A percentile compares a stretch with the other conserved stretches of the same genome.
phyloP scores from a whole-genome alignment of 2,888 invertebrate species.

The Anoplius nigerrimus region DNA sequence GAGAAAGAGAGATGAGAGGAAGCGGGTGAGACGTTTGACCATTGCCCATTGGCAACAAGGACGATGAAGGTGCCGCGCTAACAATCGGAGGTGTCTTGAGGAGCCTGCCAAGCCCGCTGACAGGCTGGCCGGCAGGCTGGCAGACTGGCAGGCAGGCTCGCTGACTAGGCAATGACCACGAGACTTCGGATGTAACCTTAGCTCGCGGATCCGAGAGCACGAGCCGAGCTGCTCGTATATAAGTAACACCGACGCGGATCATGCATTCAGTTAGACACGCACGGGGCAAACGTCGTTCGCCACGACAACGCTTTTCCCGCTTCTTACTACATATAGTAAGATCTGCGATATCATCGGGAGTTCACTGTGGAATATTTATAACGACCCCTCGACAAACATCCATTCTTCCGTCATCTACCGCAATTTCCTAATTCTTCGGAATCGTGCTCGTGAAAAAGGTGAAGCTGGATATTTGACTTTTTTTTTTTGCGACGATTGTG shows the following conservation, averaged over 20 bases:
- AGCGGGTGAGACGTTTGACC: conserved; percentile 17
- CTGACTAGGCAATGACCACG: conserved; percentile 40
- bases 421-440: too few species aligned
- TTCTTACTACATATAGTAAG: too few species aligned
- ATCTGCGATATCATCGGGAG: too few species aligned
- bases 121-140: neutral
- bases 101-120: neutral
- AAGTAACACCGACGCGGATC: conserved; percentile 64
- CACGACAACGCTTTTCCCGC: too few species aligned
- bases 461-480: too few species aligned
- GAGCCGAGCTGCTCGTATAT: conserved; percentile 56
- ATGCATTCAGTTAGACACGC: conserved; percentile 63
- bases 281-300: conserved; percentile 36
- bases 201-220: conserved; percentile 24
- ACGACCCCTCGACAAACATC: too few species aligned
- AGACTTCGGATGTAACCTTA: conserved; percentile 53
- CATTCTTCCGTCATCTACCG: too few species aligned
- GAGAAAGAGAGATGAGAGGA: neutral
- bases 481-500: too few species aligned
- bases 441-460: too few species aligned
- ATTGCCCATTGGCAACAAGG: neutral
- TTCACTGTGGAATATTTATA: too few species aligned
- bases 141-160: neutral
- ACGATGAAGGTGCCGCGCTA: conserved; percentile 12
- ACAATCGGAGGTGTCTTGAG: neutral